phyloP scores from a whole-genome alignment of 1,140 invertebrate species.

The Eufriesea mexicana region DNA sequence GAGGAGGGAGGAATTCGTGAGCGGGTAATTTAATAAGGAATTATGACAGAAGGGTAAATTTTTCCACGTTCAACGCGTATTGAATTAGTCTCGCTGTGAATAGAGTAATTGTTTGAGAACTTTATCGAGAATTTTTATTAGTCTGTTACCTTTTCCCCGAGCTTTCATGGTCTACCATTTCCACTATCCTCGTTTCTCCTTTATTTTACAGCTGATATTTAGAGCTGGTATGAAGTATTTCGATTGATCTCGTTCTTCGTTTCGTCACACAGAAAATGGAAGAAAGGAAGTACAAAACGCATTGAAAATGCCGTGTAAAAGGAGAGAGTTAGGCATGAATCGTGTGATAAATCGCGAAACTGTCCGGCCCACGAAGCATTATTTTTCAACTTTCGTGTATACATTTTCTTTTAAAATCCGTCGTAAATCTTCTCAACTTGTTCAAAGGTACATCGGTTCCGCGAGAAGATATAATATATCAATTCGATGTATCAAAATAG shows the following conservation, averaged over 20 bases:
- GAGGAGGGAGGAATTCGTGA: background rate
- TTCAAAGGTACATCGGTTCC: background rate
- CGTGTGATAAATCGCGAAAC: background rate
- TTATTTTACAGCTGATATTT: background rate
- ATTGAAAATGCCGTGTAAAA: background rate
- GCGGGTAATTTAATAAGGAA: slow-evolving; percentile 8
- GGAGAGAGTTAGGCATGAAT: background rate
- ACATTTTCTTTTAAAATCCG: background rate
- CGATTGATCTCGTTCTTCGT: background rate
- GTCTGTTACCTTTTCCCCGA: too few species aligned
- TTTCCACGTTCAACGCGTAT: background rate
- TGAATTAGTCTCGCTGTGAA: background rate
- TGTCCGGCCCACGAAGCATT: background rate
- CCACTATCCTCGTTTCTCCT: background rate
- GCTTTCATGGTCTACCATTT: background rate
- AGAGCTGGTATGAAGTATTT: too few species aligned
- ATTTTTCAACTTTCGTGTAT: background rate
- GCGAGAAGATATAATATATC: background rate
- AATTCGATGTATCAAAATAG: background rate
- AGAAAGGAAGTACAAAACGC: background rate
- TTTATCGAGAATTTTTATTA: background rate
- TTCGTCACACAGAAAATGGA: rapidly evolving
- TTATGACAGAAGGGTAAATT: background rate
- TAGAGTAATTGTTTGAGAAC: background rate
- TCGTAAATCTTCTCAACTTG: background rate